phyloP scores from a whole-genome alignment of 2,113 vertebrate species.

The Melanerpes aurifrons region DNA sequence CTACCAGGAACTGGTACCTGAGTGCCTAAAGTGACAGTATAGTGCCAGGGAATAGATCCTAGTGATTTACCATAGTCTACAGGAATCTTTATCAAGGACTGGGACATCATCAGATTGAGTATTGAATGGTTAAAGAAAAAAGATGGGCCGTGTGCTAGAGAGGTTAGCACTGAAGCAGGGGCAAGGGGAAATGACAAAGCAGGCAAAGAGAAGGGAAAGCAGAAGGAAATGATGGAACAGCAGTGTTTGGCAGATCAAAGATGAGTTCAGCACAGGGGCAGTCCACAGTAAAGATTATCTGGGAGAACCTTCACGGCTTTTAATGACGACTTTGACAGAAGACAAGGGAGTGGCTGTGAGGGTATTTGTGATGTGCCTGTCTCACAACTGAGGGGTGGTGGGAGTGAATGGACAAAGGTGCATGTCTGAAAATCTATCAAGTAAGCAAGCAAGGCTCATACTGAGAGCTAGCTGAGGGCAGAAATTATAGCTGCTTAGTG shows the following conservation, averaged over 20 bases:
- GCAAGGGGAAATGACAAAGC: not conserved
- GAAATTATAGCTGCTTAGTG: not conserved
- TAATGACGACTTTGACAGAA: not conserved
- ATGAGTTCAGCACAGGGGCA: not conserved
- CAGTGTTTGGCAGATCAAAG: not conserved
- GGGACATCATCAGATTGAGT: not conserved
- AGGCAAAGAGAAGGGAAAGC: not conserved
- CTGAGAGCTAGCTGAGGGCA: not conserved
- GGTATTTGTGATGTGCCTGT: not conserved
- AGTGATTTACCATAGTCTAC: not conserved
- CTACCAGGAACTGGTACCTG: not conserved
- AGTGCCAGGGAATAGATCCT: not conserved
- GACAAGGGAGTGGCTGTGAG: not conserved
- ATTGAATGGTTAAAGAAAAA: conserved; percentile 3
- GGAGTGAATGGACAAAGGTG: not conserved
- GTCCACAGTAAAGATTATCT: not conserved
- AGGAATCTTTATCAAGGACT: not conserved
- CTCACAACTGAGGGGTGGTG: not conserved
- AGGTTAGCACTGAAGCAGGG: not conserved
- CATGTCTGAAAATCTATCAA: not conserved
- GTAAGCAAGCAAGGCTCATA: not conserved
- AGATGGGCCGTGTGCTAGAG: not conserved
- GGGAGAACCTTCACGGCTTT: not conserved
- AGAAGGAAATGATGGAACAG: not conserved
- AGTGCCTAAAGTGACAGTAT: not conserved